These are phyloP conservation scores for Drymodes brunneopygia DNA, from an alignment of 2,113 vertebrate species.

Conservation along the genomic window DNA sequence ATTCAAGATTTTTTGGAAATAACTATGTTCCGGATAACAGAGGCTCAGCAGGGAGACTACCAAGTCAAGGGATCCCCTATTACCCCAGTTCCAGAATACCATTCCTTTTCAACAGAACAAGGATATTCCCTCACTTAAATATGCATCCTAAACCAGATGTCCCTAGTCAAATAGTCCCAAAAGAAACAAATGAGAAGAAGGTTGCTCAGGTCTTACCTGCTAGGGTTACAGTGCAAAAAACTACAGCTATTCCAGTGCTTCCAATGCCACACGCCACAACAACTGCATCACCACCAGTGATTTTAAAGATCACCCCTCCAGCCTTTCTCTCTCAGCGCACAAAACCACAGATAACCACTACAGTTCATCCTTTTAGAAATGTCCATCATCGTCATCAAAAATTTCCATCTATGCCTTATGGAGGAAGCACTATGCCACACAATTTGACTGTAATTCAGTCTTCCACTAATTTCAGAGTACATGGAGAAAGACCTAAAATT, in stretches of 20 bases:
- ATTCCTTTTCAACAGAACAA: slow-evolving; percentile 54
- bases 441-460: slow-evolving; percentile 5
- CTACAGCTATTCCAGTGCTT: not conserved
- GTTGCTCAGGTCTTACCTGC: not conserved
- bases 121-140: slow-evolving; percentile 17
- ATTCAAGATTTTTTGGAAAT: slow-evolving; percentile 58
- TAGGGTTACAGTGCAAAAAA: not conserved
- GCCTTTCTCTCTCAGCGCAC: not conserved
- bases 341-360: not conserved
- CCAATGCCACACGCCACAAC: not conserved
- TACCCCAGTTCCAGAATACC: slow-evolving; percentile 34
- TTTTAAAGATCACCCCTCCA: not conserved
- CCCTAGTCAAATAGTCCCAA: not conserved
- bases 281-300: not conserved
- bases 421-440: slow-evolving; percentile 10
- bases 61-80: slow-evolving; percentile 34
- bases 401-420: slow-evolving; percentile 17
- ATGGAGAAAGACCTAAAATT: slow-evolving; percentile 76
- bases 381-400: not conserved
- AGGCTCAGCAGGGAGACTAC: slow-evolving; percentile 10
- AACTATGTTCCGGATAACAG: slow-evolving; percentile 74
- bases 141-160: not conserved
- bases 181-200: not conserved
- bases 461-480: slow-evolving; percentile 32
- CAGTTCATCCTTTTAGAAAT: slow-evolving; percentile 13